These are phyloP conservation scores for Tenthredo mesomela DNA, from an alignment of 2,888 invertebrate species.

Conservation along the genomic window DNA sequence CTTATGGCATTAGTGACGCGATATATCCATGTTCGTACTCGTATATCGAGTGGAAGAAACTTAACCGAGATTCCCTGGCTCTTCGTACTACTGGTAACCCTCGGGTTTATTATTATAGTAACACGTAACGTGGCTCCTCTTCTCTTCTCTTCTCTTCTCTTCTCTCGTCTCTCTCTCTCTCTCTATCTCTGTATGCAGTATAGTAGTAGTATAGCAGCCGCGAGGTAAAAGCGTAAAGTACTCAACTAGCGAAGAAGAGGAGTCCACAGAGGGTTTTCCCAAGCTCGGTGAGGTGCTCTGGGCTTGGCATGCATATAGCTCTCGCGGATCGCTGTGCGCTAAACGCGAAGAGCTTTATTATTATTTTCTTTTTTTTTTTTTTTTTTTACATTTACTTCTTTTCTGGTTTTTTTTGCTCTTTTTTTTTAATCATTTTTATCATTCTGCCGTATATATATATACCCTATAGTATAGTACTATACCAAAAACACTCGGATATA, in stretches of 20 bases:
- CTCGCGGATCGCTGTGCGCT: conserved; percentile 27
- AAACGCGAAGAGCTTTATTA: conserved; percentile 21
- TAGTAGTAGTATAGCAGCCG: too few species aligned
- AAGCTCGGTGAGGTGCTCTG: background rate
- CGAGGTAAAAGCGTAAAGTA: conserved; percentile 37
- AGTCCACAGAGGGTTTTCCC: conserved; percentile 14
- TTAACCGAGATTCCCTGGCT: background rate
- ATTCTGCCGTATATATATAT: background rate
- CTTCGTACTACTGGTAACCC: background rate
- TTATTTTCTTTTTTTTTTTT: background rate
- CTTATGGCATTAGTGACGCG: too few species aligned
- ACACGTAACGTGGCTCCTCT: background rate
- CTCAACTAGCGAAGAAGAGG: background rate
- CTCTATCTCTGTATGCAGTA: background rate
- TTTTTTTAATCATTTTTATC: background rate
- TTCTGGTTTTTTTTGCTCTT: background rate
- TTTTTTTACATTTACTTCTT: background rate
- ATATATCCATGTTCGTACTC: background rate
- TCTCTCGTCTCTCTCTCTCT: background rate
- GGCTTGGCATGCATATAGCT: conserved; percentile 29
- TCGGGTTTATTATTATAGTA: conserved; percentile 37
- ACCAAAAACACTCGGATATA: too few species aligned
- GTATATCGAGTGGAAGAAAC: background rate
- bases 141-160: background rate
- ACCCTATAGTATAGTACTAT: too few species aligned